phyloP scores from a whole-genome alignment of 2,113 vertebrate genomes.

The Morone saxatilis region DNA sequence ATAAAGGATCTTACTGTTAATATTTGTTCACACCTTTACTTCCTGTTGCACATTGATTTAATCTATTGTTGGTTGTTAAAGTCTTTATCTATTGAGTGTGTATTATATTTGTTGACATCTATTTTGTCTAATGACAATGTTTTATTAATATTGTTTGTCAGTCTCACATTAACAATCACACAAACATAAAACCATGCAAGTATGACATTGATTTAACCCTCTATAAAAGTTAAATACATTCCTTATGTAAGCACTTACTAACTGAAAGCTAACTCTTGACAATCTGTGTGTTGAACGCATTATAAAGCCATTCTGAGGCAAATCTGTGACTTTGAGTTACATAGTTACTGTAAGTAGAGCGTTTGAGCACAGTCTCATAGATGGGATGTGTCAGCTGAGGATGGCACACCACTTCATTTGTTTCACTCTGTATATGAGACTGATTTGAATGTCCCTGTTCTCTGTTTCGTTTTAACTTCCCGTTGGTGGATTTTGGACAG shows the following conservation, averaged over 20 bases:
- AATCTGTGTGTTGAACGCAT: neutral
- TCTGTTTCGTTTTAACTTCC: slow-evolving; percentile 53
- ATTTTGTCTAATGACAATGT: neutral
- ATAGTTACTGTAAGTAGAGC: neutral
- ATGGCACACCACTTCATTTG: neutral
- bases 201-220: neutral
- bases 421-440: neutral
- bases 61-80: neutral
- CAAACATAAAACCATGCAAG: neutral
- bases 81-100: neutral
- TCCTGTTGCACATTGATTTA: neutral
- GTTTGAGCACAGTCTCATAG: too few species aligned
- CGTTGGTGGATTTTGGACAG: slow-evolving; percentile 9
- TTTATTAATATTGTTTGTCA: neutral
- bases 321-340: neutral
- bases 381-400: neutral
- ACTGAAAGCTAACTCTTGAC: neutral
- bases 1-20: neutral
- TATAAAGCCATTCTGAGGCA: neutral
- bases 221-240: neutral
- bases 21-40: neutral
- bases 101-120: neutral
- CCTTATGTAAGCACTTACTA: neutral
- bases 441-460: slow-evolving; percentile 61
- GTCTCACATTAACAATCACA: neutral